phyloP scores from a whole-genome alignment of 2,888 invertebrate species.

The Strigamia maritima region DNA sequence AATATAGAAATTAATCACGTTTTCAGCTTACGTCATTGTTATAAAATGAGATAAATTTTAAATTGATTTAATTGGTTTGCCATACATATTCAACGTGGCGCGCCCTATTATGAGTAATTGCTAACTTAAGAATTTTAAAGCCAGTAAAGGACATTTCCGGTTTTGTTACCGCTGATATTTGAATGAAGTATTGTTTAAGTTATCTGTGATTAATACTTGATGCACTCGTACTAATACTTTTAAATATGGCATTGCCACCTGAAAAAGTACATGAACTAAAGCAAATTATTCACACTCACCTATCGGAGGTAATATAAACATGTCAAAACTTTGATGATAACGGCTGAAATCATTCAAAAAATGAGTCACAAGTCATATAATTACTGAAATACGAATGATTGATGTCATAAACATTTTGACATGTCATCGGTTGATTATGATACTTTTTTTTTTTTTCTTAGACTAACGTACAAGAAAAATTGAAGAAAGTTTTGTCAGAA shows the following conservation, averaged over 20 bases:
- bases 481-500: slow-evolving; percentile 21
- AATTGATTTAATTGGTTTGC: background rate
- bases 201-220: background rate
- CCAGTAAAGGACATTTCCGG: background rate
- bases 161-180: background rate
- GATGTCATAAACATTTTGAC: background rate
- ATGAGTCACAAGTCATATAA: background rate
- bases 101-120: background rate
- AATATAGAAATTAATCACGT: too few species aligned
- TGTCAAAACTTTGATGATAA: background rate
- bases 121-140: background rate
- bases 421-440: background rate
- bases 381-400: too few species aligned
- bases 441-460: background rate
- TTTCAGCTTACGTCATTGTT: too few species aligned
- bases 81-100: background rate
- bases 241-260: slow-evolving; percentile 22
- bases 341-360: background rate
- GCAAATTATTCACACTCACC: slow-evolving; percentile 19
- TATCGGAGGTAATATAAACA: slow-evolving; percentile 11
- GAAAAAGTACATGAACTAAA: slow-evolving; percentile 31
- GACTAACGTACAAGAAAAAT: slow-evolving; percentile 13
- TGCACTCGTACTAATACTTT: background rate
- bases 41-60: background rate
- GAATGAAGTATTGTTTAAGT: background rate